These are phyloP conservation scores for Calliopsis andreniformis DNA, from an alignment of 1,140 invertebrate genomes.

Conservation along the genomic window DNA sequence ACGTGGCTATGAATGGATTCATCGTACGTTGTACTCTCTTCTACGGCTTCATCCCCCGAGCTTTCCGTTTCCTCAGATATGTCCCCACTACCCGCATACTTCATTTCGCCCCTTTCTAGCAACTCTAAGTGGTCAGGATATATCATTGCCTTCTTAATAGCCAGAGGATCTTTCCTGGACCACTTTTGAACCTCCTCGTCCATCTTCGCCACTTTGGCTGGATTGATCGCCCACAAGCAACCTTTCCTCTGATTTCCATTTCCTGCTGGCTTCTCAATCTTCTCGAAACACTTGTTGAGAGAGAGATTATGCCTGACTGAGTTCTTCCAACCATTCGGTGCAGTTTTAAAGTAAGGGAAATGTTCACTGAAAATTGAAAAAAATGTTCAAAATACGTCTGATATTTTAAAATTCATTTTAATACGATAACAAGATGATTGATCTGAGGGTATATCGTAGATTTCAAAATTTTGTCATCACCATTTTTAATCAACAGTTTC, in stretches of 20 bases:
- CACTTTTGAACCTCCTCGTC: conserved; percentile 98
- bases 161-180: conserved; percentile 94
- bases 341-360: conserved; percentile 98
- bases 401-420: no score
- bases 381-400: not conserved
- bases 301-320: conserved; percentile 97
- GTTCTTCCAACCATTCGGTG: conserved; percentile 98
- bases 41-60: conserved; percentile 75
- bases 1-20: conserved; percentile 78
- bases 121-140: conserved; percentile 92
- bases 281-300: conserved; percentile 98
- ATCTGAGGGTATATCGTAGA: no score
- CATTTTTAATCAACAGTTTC: no score
- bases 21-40: conserved; percentile 81
- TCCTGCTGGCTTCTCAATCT: conserved; percentile 95
- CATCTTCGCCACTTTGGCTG: conserved; percentile 96
- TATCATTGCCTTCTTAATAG: conserved; percentile 94
- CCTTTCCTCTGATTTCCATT: conserved; percentile 92
- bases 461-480: no score
- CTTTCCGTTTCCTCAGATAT: conserved; percentile 79
- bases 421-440: no score
- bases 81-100: conserved; percentile 83
- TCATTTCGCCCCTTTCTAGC: conserved; percentile 92
- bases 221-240: conserved; percentile 98
- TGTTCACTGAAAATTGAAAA: conserved; percentile 89